These are phyloP conservation scores for Caenorhabditis becei DNA, from an alignment of 2,888 invertebrate species.

Conservation along the genomic window DNA sequence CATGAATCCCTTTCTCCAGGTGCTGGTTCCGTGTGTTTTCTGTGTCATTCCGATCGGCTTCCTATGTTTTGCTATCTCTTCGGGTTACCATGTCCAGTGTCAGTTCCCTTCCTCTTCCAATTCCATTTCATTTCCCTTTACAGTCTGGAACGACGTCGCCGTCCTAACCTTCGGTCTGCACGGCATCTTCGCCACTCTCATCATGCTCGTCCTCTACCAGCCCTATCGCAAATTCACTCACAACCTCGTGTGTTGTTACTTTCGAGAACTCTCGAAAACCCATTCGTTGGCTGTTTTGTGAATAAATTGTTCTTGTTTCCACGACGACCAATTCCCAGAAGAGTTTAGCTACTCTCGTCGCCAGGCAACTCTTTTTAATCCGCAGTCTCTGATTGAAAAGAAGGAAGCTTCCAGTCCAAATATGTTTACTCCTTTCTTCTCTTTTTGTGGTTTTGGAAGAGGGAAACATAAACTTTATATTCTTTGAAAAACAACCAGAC, in stretches of 20 bases:
- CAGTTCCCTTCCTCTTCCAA: neutral
- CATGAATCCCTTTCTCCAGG: constrained; percentile 4
- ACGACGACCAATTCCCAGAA: neutral
- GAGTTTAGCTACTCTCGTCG: neutral
- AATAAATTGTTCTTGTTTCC: neutral
- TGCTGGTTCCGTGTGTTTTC: constrained; percentile 30
- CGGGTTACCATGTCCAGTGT: constrained; percentile 44
- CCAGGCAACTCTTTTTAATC: too few relatives aligned
- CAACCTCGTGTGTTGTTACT: constrained; percentile 13
- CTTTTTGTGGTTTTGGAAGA: too few relatives aligned
- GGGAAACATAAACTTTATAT: too few relatives aligned
- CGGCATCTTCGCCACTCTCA: constrained; percentile 31
- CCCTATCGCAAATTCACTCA: constrained; percentile 37
- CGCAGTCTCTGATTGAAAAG: too few relatives aligned
- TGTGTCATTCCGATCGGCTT: constrained; percentile 40
- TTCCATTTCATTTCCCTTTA: neutral
- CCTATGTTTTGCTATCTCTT: constrained; percentile 29
- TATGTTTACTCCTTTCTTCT: too few relatives aligned
- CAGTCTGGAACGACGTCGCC: constrained; percentile 50
- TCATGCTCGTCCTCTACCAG: constrained; percentile 40
- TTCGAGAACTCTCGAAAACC: constrained; percentile 19
- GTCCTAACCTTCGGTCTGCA: constrained; percentile 41
- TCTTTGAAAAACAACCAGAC: too few relatives aligned
- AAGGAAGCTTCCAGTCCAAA: too few relatives aligned
- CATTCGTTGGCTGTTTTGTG: constrained; percentile 35